Evolutionary conservation across 2,113 vertebrate species (phyloP), one percentile per base, ranked within the genome.

Genomic region (Microcebus griseorufus): DNA sequence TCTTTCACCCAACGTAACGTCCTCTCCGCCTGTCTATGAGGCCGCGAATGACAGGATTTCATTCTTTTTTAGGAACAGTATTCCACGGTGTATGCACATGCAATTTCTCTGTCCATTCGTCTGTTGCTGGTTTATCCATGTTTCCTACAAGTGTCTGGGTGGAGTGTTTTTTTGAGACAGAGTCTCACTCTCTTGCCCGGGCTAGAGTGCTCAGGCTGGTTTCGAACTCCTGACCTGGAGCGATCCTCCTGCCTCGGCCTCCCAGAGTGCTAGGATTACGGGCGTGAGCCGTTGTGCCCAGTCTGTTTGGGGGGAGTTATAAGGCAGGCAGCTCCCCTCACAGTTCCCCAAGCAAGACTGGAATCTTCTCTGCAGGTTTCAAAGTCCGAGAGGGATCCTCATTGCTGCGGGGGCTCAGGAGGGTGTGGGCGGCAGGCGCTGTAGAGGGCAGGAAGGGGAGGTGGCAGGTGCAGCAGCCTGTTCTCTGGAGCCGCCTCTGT

Each of bases 371-470:
- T 37, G 72, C 45, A 22, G 45, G 73, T 78, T 20, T 67, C 53
- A 11, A 29, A 37, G 3, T 11, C 29, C 27, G 9, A 32, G 89
- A 1, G 0, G 11, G 79, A 9, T n/a, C 29, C 75, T 45, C 22
- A 0, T 6, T 14, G 53, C 34, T 27, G 4, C 0, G 0, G 53
- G 34, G 27, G 48, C 20, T 2, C 0, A 37, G 29, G 5, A 11
- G 34, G 16, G 9, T 1, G 0, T 14, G 27, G 1, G 5, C 2
- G 6, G 45, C 14, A 13, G 6, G 5, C 3, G 2, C 51, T 39
- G 32, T 18, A 1, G 8, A 48, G 13, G 13, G 6, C 37, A 7
- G 45, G 83, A 6, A 23, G 14, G 34, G 6, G 53, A 45, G 55
- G 60, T 16, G 25, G 27, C 45, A 3, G 10, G 10, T 10, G 16